These are phyloP conservation scores for Eurystomus glaucurus DNA, from an alignment of 2,797 vertebrate genomes.

Conservation along the genomic window DNA sequence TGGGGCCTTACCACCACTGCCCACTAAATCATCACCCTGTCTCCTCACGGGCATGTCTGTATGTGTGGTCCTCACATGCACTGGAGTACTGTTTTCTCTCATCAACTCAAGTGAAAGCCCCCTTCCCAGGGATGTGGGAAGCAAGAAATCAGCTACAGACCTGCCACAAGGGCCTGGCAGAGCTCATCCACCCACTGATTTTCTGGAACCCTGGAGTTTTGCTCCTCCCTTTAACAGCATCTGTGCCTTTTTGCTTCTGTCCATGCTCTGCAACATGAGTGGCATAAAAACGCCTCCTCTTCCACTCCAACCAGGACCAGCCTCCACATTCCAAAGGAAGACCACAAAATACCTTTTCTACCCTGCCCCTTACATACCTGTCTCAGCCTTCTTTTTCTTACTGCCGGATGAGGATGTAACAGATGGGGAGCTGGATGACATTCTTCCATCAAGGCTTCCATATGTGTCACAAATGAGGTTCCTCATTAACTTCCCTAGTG, in stretches of 20 bases:
- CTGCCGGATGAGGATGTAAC: neutral
- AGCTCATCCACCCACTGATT: neutral
- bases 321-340: neutral
- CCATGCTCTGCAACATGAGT: neutral
- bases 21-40: neutral
- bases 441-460: neutral
- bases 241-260: neutral
- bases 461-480: neutral
- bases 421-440: neutral
- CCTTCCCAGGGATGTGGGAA: conserved; percentile 34
- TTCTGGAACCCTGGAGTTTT: neutral
- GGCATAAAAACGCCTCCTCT: neutral
- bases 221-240: neutral
- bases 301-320: neutral
- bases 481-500: neutral
- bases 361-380: neutral
- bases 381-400: neutral
- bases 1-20: neutral
- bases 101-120: neutral
- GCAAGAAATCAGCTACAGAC: neutral
- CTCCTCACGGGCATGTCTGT: neutral
- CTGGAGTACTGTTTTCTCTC: neutral
- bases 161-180: neutral
- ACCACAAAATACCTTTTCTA: neutral
- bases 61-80: neutral